Evolutionary conservation across 2,888 invertebrate genomes (phyloP), one percentile per base, ranked within the genome.

Genomic region (Trichogramma evanescens): DNA sequence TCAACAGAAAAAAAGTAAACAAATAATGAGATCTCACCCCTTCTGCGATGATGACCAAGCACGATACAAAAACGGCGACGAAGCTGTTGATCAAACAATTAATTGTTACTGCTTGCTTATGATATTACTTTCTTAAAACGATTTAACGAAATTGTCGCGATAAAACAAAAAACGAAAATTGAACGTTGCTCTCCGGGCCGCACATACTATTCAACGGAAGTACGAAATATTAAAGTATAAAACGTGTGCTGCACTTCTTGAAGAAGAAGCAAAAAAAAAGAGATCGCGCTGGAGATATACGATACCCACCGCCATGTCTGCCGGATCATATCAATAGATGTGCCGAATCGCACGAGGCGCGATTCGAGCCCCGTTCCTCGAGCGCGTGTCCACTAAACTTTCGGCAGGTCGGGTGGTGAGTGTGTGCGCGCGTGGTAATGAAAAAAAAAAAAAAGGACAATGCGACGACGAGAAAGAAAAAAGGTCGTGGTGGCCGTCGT

Each of bases 21-120:
- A n/a, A 45, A 45, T 45, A 1, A 9, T 13, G 48, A 7, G 42
- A 68, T 81, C 82, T 77, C 78, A 83, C 83, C 80, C 78, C 82
- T 69, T 76, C 71, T 67, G 77, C 75, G 66, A 78, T 73, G 65
- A 78, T 74, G 71, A 77, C 73, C 73, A 82, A 72, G 73, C 80
- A 79, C 40, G 26, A 26, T 69, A 80, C 73, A 70, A 81, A 72
- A 75, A 77, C 76, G 72, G 80, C 81, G 77, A 80, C 76, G 74
- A 81, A 77, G 77, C 82, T 83, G 79, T 58, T 77, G 79, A 63
- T 63, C 67, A 66, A 71, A 70, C 71, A 64, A 62, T 43, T 44
- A 41, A 51, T 50, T 8, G 26, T 26, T 26, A 26, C 26, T 26
- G 26, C 26, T 26, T 26, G n/a, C 46, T 54, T 26, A 26, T 26